Conservation (phyloP, 2,797 vertebrate genomes). For the Clarias fuscus region DNA sequence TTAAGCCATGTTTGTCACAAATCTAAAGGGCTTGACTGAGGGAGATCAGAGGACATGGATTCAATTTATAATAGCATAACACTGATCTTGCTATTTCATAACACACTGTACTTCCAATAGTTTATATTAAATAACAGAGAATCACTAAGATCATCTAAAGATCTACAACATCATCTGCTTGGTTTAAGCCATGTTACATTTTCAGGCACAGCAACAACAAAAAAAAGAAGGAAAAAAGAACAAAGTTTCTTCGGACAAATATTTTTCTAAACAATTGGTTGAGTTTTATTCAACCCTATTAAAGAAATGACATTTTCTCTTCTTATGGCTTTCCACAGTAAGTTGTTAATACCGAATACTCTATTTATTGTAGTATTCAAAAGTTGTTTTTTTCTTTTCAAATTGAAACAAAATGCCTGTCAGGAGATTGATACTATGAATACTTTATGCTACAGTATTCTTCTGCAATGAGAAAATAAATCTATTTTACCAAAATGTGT, state of each 20-base stretch:
- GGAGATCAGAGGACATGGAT: background rate
- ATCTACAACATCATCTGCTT: conserved; percentile 5
- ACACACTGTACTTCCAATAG: conserved; percentile 3
- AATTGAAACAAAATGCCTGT: conserved; percentile 10
- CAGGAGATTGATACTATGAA: conserved; percentile 24
- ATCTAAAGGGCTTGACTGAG: background rate
- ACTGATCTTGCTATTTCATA: conserved; percentile 14
- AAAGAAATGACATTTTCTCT: conserved; percentile 44
- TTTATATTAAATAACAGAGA: background rate
- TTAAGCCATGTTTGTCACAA: conserved; percentile 13
- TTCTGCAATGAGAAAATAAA: conserved; percentile 54
- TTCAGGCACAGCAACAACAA: conserved; percentile 34
- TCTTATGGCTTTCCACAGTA: conserved; percentile 35
- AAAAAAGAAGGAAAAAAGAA: conserved; percentile 34
- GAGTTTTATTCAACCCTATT: conserved; percentile 74
- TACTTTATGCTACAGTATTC: conserved; percentile 44
- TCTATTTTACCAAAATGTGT: conserved; percentile 42
- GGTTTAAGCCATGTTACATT: conserved; percentile 15
- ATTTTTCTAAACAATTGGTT: conserved; percentile 62
- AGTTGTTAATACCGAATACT: background rate
- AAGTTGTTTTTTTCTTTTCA: background rate
- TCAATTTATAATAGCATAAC: background rate
- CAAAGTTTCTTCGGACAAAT: conserved; percentile 14
- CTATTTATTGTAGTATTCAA: conserved; percentile 24
- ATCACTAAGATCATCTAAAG: background rate